Evolutionary conservation across 1,140 invertebrate genomes (phyloP), one percentile per base, ranked within the genome.

Genomic region (Dendroctonus valens): DNA sequence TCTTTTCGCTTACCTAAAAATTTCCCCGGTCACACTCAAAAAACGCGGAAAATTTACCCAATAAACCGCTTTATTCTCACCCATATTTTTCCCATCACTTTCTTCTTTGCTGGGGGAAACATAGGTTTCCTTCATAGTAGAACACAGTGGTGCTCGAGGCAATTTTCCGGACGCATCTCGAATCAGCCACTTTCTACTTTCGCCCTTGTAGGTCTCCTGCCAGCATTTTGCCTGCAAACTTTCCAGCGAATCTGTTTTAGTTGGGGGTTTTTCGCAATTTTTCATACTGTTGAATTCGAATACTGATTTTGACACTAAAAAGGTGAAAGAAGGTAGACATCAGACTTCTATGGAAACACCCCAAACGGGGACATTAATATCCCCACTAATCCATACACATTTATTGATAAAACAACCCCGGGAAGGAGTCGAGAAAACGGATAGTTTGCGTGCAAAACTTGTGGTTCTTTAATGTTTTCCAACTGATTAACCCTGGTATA

Each of bases 131-230:
- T 68, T 68, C 66, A 68, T 68, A 7, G 59, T 63, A 44, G 66
- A 68, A 58, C 53, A 63, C 15, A 63, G 50, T 50, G 66, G 48
- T 3, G 4, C 14, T 39, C 12, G n/a, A n/a, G 44, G 41, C 12
- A 2, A 26, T 44, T 57, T 67, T n/a, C 38, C 42, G 7, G 63
- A 66, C 6, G 61, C 68, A 50, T 65, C 62, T 39, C 63, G 58
- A 40, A 69, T 66, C n/a, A 69, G 52, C 68, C 68, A 69, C 15
- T 66, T 66, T 69, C 58, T 54, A 44, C 68, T 66, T n/a, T 39
- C 63, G 9, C 62, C 62, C 61, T 66, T 66, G 44, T 69, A 69
- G 40, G 60, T 51, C 51, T 64, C 61, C 12, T 50, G 8, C 68
- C 68, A 69, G 48, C 68, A 69, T 57, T 58, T 59, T 44, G 66